Base-by-base conservation (phyloP, 1,140 invertebrate species). In the Drosophila asahinai region DNA sequence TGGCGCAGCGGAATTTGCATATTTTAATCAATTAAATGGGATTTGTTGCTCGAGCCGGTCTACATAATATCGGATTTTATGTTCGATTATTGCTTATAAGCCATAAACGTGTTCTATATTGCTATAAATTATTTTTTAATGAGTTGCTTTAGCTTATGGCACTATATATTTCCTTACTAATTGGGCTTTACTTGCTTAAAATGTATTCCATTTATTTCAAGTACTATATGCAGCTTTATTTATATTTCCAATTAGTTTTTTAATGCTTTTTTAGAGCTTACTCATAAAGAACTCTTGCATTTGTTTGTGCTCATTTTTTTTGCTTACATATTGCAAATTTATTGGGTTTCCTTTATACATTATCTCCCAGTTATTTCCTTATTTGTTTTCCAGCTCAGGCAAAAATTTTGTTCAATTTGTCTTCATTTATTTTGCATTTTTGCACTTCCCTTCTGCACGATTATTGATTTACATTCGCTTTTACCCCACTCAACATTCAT, bases 381-480 rank as follows among this genome's bases (percentile, higher is more conserved):
- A 54, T 63, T 66, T 54, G 33, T 51, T 63, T 40, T 22, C 6
- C 15, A 42, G 40, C 40, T 40, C 19, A 2, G 19, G 5, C 8
- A 8, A 19, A 19, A 62, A 63, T 72, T 72, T 74, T 14, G 42
- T 27, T 52, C 65, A 77, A 80, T 81, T 87, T 89, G 68, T 79
- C 74, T 82, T 82, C 59, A 74, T 78, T 82, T 70, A 65, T 57
- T 76, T 78, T 63, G 60, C 76, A 68, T 79, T 72, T 73, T 60
- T 73, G 67, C 70, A 73, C 45, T 72, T 79, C 71, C 67, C 52
- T 22, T 51, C 67, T 14, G 45, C 49, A 58, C 55, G 65, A 67
- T 87, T 71, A 81, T 87, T 62, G 72, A 83, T 86, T 86, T 72
- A 80, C 78, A 81, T 77, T 77, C 61, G 36, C 64, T 66, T 73